Evolutionary conservation across 2,113 vertebrate species (phyloP), one percentile per base, ranked within the genome.

Genomic region (Eulemur macaco): DNA sequence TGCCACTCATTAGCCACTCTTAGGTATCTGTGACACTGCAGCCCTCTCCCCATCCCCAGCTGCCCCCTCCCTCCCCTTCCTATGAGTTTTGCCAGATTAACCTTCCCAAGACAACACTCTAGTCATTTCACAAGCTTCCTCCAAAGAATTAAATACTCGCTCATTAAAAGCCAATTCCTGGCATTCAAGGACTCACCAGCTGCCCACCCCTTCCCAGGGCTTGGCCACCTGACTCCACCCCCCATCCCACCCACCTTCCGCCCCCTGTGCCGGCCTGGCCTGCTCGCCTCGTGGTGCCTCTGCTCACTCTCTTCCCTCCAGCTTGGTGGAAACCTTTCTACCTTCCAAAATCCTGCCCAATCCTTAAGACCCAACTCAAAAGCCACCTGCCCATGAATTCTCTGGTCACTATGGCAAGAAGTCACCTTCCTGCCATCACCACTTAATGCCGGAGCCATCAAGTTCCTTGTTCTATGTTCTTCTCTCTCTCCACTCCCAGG

Each of bases 1-100:
- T 89, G 73, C 94, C 95, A 60, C 92, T 89, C 94, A 45, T 93
- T 87, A 87, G 64, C 31, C 34, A 29, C 39, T 89, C 91, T 86
- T 31, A 23, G n/a, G 47, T 21, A 78, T 18, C 69, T 20, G 54
- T 4, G 66, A 76, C 90, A 17, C 68, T 8, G 34, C 60, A 7
- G 18, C 1, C 29, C 20, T n/a, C 77, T 66, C 27, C 74, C 37
- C 18, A 0, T 14, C 64, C 69, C 73, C 27, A 13, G 58, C 25
- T 25, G 29, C 47, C n/a, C n/a, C 78, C 18, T 31, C 37, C 50
- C 77, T 27, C 47, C 37, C 78, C 52, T 66, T 76, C 23, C 80
- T 12, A 21, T 31, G 45, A 34, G 77, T 15, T 1, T 8, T 1
- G 39, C 58, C 69, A 50, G 73, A 68, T 45, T 34, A 29, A 76